A percentile compares a stretch with the other conserved stretches of the same genome.
Conservation (phyloP, 2,113 vertebrate genomes). For the Varanus komodoensis region DNA sequence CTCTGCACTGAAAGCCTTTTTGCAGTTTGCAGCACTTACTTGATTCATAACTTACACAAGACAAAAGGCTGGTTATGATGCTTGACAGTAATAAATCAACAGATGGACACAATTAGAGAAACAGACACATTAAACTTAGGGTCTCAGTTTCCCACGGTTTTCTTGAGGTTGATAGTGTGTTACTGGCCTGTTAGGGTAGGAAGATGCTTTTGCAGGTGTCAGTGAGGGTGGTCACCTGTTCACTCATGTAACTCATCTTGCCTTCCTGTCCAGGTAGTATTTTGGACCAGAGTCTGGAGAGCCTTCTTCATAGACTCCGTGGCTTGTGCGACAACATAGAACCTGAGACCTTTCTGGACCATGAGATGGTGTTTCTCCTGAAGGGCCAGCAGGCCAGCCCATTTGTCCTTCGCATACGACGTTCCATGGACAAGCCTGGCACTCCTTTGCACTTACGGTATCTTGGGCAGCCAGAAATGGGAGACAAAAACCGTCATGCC, state of each 20-base stretch:
- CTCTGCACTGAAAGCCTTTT: neutral
- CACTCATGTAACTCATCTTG: neutral
- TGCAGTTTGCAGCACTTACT: neutral
- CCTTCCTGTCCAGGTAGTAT: constrained; percentile 85
- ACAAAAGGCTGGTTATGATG: too few species aligned
- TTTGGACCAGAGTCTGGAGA: constrained; percentile 93
- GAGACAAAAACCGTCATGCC: constrained; percentile 92
- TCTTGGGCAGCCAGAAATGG: constrained; percentile 94
- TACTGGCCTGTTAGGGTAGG: neutral
- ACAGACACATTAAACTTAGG: too few species aligned
- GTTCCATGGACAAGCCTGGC: constrained; percentile 86
- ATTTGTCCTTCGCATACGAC: constrained; percentile 92
- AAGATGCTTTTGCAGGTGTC: neutral
- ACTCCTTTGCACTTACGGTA: constrained; percentile 95
- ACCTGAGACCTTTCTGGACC: constrained; percentile 92
- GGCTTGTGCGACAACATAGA: constrained; percentile 98
- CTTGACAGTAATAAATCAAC: neutral
- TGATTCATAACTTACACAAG: too few species aligned
- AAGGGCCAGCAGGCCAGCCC: constrained; percentile 98
- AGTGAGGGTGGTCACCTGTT: rapidly evolving
- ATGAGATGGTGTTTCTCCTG: constrained; percentile 96
- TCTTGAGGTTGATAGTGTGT: neutral
- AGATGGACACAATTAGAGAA: too few species aligned
- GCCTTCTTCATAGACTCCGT: constrained; percentile 92
- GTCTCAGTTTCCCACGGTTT: too few species aligned